These are phyloP conservation scores for Pterobdella sp. DNA, from an alignment of 2,888 invertebrate species.

Conservation along the genomic window DNA sequence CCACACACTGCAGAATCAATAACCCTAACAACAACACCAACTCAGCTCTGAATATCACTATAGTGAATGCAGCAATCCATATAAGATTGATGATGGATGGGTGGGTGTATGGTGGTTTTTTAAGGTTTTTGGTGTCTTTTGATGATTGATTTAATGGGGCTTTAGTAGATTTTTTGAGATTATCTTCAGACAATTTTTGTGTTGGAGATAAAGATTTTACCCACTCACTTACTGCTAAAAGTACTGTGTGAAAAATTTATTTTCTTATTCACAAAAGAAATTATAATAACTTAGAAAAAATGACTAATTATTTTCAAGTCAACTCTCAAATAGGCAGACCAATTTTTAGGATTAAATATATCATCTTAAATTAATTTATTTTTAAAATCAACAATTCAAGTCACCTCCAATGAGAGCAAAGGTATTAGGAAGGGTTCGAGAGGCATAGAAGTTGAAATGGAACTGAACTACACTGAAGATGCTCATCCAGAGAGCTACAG, in stretches of 20 bases:
- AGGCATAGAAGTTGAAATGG: conserved; percentile 93
- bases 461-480: conserved; percentile 79
- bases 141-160: neutral
- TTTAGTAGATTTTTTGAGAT: neutral
- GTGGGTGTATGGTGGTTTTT: neutral
- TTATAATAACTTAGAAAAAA: no score
- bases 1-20: conserved; percentile 71
- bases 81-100: conserved; percentile 59
- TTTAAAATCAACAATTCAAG: conserved; percentile 13
- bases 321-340: neutral
- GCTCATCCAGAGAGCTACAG: conserved; percentile 58
- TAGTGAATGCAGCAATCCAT: conserved; percentile 73
- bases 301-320: no score
- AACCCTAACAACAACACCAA: conserved; percentile 73
- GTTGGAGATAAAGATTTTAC: neutral
- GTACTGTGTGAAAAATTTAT: conserved; percentile 1
- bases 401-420: conserved; percentile 85
- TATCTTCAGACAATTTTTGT: neutral
- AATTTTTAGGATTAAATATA: conserved; percentile 7
- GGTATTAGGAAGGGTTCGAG: conserved; percentile 85
- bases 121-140: neutral
- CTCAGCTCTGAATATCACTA: conserved; percentile 83
- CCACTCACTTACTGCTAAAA: neutral
- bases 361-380: neutral
- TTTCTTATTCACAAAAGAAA: neutral